Evolutionary conservation across 2,113 vertebrate species (phyloP).

Genomic region (Hydrochoerus hydrochaeris): DNA sequence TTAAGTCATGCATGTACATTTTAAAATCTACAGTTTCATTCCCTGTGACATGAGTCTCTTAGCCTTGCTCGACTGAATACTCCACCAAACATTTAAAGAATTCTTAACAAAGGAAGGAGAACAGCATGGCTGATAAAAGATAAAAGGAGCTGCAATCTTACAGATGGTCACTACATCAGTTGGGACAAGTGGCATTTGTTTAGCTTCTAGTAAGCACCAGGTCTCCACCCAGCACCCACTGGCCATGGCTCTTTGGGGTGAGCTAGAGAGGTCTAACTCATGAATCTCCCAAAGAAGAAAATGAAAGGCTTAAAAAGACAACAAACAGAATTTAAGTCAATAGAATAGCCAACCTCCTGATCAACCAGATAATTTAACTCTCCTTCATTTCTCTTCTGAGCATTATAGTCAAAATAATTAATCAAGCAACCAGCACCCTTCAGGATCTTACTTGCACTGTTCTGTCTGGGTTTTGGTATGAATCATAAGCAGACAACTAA

Average conservation of each 20-base stretch:
- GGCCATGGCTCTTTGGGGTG: background rate
- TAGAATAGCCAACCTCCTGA: background rate
- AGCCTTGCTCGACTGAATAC: background rate
- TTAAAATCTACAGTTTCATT: background rate
- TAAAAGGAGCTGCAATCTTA: background rate
- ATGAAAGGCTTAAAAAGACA: background rate
- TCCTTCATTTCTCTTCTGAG: conserved; percentile 6
- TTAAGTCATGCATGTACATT: background rate
- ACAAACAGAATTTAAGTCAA: background rate
- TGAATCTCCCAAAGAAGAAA: background rate
- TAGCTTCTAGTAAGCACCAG: background rate
- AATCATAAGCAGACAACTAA: background rate
- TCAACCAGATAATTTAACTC: background rate
- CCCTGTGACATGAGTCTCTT: background rate
- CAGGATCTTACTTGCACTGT: background rate
- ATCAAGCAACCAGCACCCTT: background rate
- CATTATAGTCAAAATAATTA: background rate
- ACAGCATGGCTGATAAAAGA: background rate
- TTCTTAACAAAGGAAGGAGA: background rate
- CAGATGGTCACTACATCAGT: background rate
- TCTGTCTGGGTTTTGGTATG: background rate
- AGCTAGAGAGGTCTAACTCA: background rate
- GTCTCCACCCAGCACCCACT: background rate
- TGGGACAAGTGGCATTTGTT: background rate
- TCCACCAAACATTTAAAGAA: background rate